A percentile compares a stretch with the other conserved stretches of the same genome.
Evolutionary conservation across 2,797 vertebrate species (phyloP).

Genomic region (Acipenser oxyrinchus): DNA sequence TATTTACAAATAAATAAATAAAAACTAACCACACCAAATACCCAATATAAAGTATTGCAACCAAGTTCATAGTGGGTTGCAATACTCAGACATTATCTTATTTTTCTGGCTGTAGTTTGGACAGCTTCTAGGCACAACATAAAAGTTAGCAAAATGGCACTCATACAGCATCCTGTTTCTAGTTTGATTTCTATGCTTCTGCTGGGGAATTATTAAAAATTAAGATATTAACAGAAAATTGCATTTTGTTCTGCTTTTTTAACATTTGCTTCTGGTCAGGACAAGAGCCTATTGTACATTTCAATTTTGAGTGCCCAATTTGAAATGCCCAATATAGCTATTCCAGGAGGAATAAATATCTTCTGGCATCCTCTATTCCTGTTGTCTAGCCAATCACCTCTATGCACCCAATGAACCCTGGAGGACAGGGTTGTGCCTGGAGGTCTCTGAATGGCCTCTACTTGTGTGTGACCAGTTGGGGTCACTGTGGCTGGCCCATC

Average conservation of each 20-base stretch:
- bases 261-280: too few relatives aligned
- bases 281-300: background rate
- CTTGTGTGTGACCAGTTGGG: too few relatives aligned
- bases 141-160: slow-evolving; percentile 34
- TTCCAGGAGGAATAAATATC: background rate
- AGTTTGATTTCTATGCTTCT: slow-evolving; percentile 25
- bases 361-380: too few relatives aligned
- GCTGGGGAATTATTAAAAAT: too few relatives aligned
- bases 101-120: slow-evolving; percentile 38
- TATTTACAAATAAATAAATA: slow-evolving; percentile 19
- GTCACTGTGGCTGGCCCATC: too few relatives aligned
- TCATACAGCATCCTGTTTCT: slow-evolving; percentile 32
- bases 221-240: background rate
- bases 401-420: too few relatives aligned
- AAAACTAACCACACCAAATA: slow-evolving; percentile 28
- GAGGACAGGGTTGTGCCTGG: too few relatives aligned
- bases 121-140: slow-evolving; percentile 42
- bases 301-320: background rate
- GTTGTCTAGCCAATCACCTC: too few relatives aligned
- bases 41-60: slow-evolving; percentile 26
- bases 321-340: background rate
- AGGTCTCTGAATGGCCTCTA: too few relatives aligned
- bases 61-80: slow-evolving; percentile 26
- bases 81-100: slow-evolving; percentile 35
- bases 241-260: background rate